Evolutionary conservation across 2,113 vertebrate genomes (phyloP), one percentile per base, ranked within the genome.

Genomic region (Actenoides lindsayi): DNA sequence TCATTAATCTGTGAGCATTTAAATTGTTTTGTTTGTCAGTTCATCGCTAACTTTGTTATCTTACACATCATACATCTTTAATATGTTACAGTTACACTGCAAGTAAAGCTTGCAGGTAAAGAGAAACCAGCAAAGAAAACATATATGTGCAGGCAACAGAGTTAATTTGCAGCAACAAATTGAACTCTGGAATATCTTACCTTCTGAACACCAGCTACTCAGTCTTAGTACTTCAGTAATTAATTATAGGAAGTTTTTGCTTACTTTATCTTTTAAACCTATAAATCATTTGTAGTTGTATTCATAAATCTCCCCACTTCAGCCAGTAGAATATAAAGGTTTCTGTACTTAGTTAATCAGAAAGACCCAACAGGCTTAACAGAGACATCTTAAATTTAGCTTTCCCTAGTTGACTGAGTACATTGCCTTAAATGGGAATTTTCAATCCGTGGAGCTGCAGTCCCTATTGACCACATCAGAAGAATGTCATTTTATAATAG

Each of bases 341-440:
- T 95, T 89, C 89, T 85, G 76, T 95, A 87, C 35, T 90, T 81
- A 6, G 70, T 94, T 92, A 94, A 79, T 92, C 73, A 93, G 81
- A 87, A 91, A 93, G 53, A 93, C 77, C 69, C 83, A 93, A 89
- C 51, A 88, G 59, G n/a, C 90, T 93, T 94, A 91, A 73, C 77
- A 93, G 90, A 96, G 46, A 60, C 46, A 86, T 93, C 88, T 96
- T 92, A 96, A 96, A 96, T 96, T 91, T 92, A 97, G 94, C 92
- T 96, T 96, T 93, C 89, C 51, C 65, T 65, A 27, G 42, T 23
- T 92, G 76, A 93, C 83, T 59, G 83, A 94, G 80, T 71, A 53
- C 83, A 91, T 96, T 96, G 62, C 96, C 94, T 96, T 96, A 96
- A 94, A 96, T 94, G 89, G 90, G 68, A 83, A 94, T 93, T 96